These are phyloP conservation scores for Oplegnathus fasciatus DNA, from an alignment of 2,113 vertebrate species.

Conservation along the genomic window DNA sequence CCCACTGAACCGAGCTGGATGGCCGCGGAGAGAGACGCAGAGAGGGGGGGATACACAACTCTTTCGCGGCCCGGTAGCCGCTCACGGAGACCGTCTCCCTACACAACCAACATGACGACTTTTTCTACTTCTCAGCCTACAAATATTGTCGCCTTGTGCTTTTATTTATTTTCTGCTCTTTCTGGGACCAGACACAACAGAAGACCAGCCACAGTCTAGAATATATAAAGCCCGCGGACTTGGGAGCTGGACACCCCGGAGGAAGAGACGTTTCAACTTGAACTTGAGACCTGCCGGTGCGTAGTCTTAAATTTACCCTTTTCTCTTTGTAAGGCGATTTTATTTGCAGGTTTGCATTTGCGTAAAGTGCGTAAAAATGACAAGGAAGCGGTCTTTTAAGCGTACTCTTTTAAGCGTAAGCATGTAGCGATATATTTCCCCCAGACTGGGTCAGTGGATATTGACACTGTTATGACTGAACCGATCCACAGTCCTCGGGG, in stretches of 20 bases:
- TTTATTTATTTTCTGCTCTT: constrained; percentile 12
- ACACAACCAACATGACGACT: background rate
- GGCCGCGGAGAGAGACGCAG: constrained; percentile 44
- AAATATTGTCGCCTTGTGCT: constrained; percentile 36
- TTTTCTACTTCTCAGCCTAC: background rate
- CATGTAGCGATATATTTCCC: constrained; percentile 10
- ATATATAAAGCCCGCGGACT: constrained; percentile 62
- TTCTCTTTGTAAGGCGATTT: background rate
- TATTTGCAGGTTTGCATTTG: constrained; percentile 2
- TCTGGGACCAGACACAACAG: constrained; percentile 33
- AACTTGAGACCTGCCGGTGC: constrained; percentile 71
- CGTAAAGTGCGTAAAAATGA: constrained; percentile 26
- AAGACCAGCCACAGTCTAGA: constrained; percentile 43
- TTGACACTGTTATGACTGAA: constrained; percentile 58
- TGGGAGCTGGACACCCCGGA: constrained; percentile 59
- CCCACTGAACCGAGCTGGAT: constrained; percentile 71
- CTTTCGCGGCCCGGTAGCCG: background rate
- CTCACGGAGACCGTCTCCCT: background rate
- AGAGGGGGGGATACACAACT: constrained; percentile 9
- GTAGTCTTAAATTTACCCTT: constrained; percentile 42
- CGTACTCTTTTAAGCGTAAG: background rate
- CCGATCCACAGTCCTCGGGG: constrained; percentile 31
- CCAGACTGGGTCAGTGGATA: constrained; percentile 56
- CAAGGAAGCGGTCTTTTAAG: background rate
- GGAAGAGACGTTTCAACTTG: constrained; percentile 65